Conservation (phyloP, 2,113 vertebrate genomes). For the Trochalopteron elliotii region DNA sequence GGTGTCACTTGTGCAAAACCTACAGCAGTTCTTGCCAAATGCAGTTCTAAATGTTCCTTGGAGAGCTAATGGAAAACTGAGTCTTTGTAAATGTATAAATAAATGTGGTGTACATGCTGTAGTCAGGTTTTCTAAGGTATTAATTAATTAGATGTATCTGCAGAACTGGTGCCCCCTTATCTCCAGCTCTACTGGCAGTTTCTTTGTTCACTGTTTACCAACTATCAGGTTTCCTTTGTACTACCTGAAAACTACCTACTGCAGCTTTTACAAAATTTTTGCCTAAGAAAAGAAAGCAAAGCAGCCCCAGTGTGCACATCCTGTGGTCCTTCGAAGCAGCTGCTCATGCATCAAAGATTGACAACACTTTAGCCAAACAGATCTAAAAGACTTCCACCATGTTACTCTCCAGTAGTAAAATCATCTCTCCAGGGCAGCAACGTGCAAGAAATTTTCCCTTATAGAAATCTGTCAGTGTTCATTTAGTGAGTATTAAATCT, state of each 20-base stretch:
- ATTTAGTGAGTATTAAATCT: slow-evolving; percentile 4
- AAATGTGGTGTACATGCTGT: slow-evolving; percentile 56
- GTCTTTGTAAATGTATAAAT: slow-evolving; percentile 65
- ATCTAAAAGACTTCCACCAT: neutral
- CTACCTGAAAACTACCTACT: slow-evolving; percentile 11
- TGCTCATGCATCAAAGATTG: neutral
- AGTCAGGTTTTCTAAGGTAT: slow-evolving; percentile 61
- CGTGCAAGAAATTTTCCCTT: neutral
- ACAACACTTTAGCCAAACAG: neutral
- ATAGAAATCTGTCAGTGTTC: neutral
- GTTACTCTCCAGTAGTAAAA: neutral
- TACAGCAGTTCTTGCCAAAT: slow-evolving; percentile 2
- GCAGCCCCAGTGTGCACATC: neutral
- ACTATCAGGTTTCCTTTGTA: slow-evolving; percentile 36
- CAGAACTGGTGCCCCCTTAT: slow-evolving; percentile 5
- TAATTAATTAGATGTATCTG: neutral
- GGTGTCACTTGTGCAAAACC: slow-evolving; percentile 31
- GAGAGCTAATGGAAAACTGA: slow-evolving; percentile 12
- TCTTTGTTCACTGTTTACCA: neutral
- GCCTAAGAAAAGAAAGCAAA: neutral
- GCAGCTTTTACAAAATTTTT: neutral
- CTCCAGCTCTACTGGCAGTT: neutral
- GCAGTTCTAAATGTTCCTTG: slow-evolving; percentile 42
- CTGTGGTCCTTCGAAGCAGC: neutral
- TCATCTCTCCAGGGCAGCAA: neutral